Evolutionary conservation across 2,888 invertebrate genomes (phyloP), one percentile per base, ranked within the genome.

Genomic region (Mycalesis mineus): DNA sequence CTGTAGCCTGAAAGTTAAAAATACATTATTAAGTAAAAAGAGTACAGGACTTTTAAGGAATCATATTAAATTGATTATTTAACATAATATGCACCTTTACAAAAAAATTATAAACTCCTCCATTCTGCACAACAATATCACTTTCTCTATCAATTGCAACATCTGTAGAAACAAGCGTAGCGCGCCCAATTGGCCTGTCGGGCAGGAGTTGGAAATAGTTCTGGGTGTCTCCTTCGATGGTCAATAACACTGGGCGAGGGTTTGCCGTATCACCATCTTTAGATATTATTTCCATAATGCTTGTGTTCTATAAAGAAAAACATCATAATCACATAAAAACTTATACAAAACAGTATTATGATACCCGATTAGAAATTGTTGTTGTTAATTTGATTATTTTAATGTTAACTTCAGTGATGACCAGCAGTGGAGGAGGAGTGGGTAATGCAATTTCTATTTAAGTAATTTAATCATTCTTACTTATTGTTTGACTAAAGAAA

Each of bases 231-330:
- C 93, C 93, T 74, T 95, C 94, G 11, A 95, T 76, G 0, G 92
- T 91, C 9, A 95, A 73, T n/a, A 92, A 72, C 1, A 95, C 85
- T 50, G 92, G 90, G 44, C 95, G 82, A 0, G 94, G 92, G 67
- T 93, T 92, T 0, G 95, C 96, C 4, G 93, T 92, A 74, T 97
- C 97, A 0, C 96, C 96, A 72, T 97, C 97, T 60, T 93, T 91
- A 0, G 95, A 96, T 65, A 92, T 85, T 0, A 96, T 93, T 14
- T 93, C 93, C 72, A 95, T 81, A 55, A 96, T 92, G 47, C 92
- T 91, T 1, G 92, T 91, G 33, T 91, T 92, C 89, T 92, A 69
- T 6, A 41, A 33, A 45, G 1, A 17, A 40, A 33, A n/a, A 7
- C 8, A 40, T n/a, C 3, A 22, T 22, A n/a, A n/a, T n/a, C n/a